Evolutionary conservation across 2,113 vertebrate species (phyloP), one percentile per base, ranked within the genome.

Genomic region (Calyptommatus sinebrachiatus): DNA sequence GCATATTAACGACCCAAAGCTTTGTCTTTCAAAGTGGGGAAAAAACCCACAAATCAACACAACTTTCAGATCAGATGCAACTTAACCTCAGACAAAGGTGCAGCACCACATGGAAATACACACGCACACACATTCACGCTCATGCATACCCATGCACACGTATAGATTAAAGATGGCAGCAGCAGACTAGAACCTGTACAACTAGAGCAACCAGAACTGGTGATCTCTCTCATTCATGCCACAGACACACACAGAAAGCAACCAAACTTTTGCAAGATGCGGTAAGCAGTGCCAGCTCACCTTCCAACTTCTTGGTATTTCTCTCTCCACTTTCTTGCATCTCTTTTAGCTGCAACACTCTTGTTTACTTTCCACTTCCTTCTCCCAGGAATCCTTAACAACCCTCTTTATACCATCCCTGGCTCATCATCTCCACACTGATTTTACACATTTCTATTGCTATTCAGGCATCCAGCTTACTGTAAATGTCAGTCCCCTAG

Each of bases 31-130:
- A 86, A 74, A 77, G n/a, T n/a, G 85, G 77, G 77, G 4, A 12
- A 71, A 78, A 87, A 86, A 85, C 87, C 12, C 53, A 89, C 81
- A 86, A 84, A 84, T 79, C 84, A 70, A 86, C 57, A 77, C 65
- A 71, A 80, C 76, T 69, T 62, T 81, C 84, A 71, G 79, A 76
- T 87, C 5, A 0, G 28, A 50, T 71, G 69, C 57, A 76, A 6
- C 10, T 70, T 48, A 75, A 66, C 28, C 0, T 69, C 0, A 1
- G 46, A 10, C 73, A 66, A 78, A 86, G 9, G 48, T 65, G 20
- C 1, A 11, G 69, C 16, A 50, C 35, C 76, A 80, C 80, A 1
- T 29, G 50, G 1, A 5, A 79, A 31, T 61, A 76, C 83, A 28
- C 77, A 83, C 79, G 3, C 72, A 22, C 2, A 8, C 77, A 24